Evolutionary conservation across 2,888 invertebrate species (phyloP).

Genomic region (Acanthoscelides obtectus): DNA sequence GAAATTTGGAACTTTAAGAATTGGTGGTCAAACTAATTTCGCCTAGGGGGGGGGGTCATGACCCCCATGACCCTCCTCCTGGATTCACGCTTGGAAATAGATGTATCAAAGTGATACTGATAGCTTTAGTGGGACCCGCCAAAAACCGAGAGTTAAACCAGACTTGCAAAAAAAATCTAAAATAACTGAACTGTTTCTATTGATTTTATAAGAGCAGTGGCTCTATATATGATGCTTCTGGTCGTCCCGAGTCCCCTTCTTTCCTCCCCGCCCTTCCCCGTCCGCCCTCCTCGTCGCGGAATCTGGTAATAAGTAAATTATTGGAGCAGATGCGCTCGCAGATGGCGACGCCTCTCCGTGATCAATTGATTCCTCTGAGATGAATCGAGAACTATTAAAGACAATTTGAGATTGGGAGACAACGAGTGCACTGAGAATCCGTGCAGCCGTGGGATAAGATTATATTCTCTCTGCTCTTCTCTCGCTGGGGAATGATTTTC

Average conservation of each 20-base stretch:
- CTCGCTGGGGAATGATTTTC: background rate
- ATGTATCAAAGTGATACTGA: too few species aligned
- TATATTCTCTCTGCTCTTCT: background rate
- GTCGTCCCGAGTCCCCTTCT: background rate
- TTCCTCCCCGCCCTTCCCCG: background rate
- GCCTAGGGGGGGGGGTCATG: too few species aligned
- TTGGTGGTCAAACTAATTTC: too few species aligned
- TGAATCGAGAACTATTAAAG: background rate
- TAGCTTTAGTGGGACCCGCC: too few species aligned
- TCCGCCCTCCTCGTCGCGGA: background rate
- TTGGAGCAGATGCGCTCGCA: background rate
- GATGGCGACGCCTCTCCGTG: background rate
- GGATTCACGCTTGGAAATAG: too few species aligned
- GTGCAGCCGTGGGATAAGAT: background rate
- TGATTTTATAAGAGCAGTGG: too few species aligned
- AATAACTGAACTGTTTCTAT: too few species aligned
- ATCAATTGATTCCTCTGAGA: background rate
- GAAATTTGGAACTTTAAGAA: too few species aligned
- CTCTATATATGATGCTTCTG: background rate
- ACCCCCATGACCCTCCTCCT: too few species aligned
- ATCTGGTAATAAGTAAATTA: background rate
- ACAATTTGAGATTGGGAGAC: background rate
- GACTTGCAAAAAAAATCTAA: too few species aligned
- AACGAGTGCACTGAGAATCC: background rate
- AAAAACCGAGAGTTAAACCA: too few species aligned